Evolutionary conservation across 1,140 invertebrate genomes (phyloP).

Genomic region (Bombus cullumanus): DNA sequence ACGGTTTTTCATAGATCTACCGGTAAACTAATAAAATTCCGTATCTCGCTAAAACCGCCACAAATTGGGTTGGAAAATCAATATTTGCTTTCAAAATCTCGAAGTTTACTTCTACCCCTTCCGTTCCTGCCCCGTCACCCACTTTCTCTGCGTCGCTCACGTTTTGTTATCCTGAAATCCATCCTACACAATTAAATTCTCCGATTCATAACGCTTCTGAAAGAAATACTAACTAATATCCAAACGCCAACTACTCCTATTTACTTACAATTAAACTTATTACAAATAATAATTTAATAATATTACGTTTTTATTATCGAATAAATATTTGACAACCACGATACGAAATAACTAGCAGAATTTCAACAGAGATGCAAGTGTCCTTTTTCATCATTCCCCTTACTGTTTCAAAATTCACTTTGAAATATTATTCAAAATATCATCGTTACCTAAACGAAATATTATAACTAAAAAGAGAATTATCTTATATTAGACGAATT

Average conservation of each 20-base stretch:
- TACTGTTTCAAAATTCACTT: too few species aligned
- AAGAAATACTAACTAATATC: not conserved
- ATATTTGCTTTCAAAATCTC: slow-evolving; percentile 46
- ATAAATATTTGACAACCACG: too few species aligned
- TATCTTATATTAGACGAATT: too few species aligned
- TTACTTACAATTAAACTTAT: too few species aligned
- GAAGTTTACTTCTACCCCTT: slow-evolving; percentile 10
- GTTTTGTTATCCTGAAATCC: slow-evolving; percentile 6
- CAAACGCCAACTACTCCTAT: not conserved
- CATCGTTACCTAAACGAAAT: too few species aligned
- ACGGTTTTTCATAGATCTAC: slow-evolving; percentile 19
- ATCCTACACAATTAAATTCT: slow-evolving; percentile 15
- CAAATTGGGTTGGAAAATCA: slow-evolving; percentile 35
- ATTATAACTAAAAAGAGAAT: too few species aligned
- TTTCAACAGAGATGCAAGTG: too few species aligned
- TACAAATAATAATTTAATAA: too few species aligned
- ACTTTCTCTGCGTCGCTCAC: not conserved
- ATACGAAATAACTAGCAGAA: too few species aligned
- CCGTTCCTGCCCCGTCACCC: not conserved
- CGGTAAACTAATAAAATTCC: slow-evolving; percentile 39
- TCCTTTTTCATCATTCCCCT: too few species aligned
- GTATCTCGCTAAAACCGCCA: slow-evolving; percentile 26
- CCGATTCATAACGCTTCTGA: not conserved
- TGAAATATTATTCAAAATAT: too few species aligned
- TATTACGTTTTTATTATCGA: too few species aligned